A percentile compares a stretch with the other conserved stretches of the same genome.
phyloP scores from a whole-genome alignment of 2,888 invertebrate genomes.

The Lucinisca nassula region DNA sequence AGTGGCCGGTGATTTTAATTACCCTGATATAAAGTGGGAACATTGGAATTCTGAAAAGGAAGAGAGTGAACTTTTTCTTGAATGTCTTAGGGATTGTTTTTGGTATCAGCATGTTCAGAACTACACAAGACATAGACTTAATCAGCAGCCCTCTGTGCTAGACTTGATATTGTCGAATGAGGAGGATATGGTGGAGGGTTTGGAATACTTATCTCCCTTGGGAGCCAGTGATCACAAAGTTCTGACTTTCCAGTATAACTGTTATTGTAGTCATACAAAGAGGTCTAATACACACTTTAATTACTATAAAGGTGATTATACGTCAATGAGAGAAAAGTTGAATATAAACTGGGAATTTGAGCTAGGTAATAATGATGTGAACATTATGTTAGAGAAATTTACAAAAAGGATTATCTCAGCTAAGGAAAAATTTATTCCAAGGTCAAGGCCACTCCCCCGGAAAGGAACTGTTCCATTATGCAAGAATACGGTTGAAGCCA shows the following conservation, averaged over 20 bases:
- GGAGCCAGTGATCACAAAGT: conserved; percentile 45
- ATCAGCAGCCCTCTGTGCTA: neutral
- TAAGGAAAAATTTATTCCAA: conserved; percentile 21
- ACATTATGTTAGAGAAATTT: conserved; percentile 16
- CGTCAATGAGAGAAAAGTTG: conserved; percentile 11
- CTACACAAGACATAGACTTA: neutral
- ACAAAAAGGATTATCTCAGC: neutral
- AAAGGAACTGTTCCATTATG: neutral
- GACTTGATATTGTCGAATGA: conserved; percentile 22
- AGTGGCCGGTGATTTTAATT: conserved; percentile 14
- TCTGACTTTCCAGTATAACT: conserved; percentile 29
- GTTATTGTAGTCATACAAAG: neutral
- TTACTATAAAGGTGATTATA: conserved; percentile 35
- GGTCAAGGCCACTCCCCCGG: neutral
- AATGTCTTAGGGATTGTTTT: conserved; percentile 4
- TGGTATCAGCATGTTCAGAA: conserved; percentile 10
- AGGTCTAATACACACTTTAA: neutral
- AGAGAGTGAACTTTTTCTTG: neutral
- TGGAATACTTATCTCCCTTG: conserved; percentile 13
- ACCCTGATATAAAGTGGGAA: neutral
- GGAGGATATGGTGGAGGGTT: conserved; percentile 12
- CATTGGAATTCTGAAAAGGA: neutral
- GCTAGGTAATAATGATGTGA: neutral
- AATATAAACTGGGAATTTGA: conserved; percentile 5
- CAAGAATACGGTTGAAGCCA: neutral